Evolutionary conservation across 64 coral and sea anemone species (phyloP), one percentile per base, ranked within the genome.

Genomic region (Orbicella faveolata): DNA sequence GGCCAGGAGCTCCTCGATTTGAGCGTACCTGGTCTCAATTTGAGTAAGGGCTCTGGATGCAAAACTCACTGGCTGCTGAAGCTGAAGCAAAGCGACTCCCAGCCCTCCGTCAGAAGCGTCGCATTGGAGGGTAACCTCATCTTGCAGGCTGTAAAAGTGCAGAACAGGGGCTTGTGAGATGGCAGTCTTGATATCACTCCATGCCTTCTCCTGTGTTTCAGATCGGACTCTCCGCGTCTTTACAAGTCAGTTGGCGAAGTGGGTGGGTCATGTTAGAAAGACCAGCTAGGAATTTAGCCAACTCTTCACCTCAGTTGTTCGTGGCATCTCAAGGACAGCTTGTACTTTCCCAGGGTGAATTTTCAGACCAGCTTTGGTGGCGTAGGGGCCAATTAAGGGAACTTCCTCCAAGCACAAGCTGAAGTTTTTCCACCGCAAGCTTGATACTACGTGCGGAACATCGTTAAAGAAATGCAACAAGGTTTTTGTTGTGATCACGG

Each of bases 401-500:
- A 81, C 79, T 81, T 81, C 79, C 36, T 64, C 52, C 26, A 37
- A 36, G 34, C 75, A 37, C 75, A n/a, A 77, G 44, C 19, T 77
- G 34, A 37, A 77, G 34, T 52, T 59, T 54, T 10, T 14, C 78
- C 9, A 33, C 48, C 10, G 10, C 14, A 53, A 80, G 23, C 9
- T 55, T 53, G 36, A 52, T 25, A 25, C 57, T 6, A 55, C 23
- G 78, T 10, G 48, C 9, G 39, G 20, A 21, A 54, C 78, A 51
- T 4, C 78, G 78, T 23, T 80, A 6, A 53, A 53, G 74, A 39
- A 75, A 75, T 3, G 78, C 44, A 1, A 34, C 36, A 2, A 81
- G 79, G 79, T 23, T 81, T 35, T 19, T 81, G 79, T 81, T 64
- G 61, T 81, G n/a, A n/a, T n/a, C n/a, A n/a, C n/a, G n/a, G n/a